Evolutionary conservation across 2,113 vertebrate genomes (phyloP).

Genomic region (Triplophysa tibetana): DNA sequence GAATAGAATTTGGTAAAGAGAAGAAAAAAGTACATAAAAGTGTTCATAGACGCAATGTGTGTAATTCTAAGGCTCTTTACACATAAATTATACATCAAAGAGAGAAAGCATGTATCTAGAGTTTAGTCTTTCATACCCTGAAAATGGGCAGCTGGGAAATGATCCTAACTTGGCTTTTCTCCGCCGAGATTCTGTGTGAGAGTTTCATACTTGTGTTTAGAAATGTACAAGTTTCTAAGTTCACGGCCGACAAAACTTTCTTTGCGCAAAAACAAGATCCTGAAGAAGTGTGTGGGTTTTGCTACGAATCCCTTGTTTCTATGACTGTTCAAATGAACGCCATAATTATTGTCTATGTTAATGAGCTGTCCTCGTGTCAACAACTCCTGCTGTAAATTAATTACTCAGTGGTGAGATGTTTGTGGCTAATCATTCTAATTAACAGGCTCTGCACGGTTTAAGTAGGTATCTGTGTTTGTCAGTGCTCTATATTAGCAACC

Average conservation of each 20-base stretch:
- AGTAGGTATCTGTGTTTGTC: conserved; percentile 38
- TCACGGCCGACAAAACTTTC: conserved; percentile 7
- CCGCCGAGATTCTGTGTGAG: conserved; percentile 3
- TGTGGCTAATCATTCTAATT: conserved; percentile 51
- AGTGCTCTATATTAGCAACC: background rate
- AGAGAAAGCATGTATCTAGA: background rate
- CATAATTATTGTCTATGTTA: conserved; percentile 39
- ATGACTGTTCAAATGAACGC: conserved; percentile 13
- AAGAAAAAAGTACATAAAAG: background rate
- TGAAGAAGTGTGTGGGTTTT: conserved; percentile 5
- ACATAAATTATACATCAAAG: conserved; percentile 2
- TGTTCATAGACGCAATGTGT: background rate
- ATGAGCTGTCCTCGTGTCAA: conserved; percentile 46
- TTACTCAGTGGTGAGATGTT: conserved; percentile 40
- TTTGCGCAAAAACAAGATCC: background rate
- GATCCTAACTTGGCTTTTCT: conserved; percentile 6
- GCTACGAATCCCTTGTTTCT: conserved; percentile 28
- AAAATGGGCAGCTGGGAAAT: conserved; percentile 21
- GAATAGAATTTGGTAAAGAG: background rate
- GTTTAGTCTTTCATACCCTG: background rate
- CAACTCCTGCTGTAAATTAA: conserved; percentile 51
- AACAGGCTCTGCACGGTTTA: conserved; percentile 31
- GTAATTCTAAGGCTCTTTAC: conserved; percentile 9
- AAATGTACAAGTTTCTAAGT: conserved; percentile 31
- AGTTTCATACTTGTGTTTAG: conserved; percentile 21